Percentiles rank a stretch among this genome's conserved stretches.
Conservation (phyloP, 2,113 vertebrate genomes). For the Amphiprion ocellaris region DNA sequence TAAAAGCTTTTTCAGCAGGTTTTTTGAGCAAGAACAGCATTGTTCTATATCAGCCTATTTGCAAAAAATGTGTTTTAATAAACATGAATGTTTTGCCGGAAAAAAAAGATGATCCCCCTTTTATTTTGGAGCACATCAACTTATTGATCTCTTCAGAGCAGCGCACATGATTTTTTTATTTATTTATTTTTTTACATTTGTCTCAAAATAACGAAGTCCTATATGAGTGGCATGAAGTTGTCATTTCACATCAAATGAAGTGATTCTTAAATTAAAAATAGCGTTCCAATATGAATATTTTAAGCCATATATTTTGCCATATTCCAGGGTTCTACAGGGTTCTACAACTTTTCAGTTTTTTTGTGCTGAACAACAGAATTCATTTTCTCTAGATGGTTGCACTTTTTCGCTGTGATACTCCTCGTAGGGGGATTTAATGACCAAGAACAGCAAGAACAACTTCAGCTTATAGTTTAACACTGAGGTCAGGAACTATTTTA, state of each 20-base stretch:
- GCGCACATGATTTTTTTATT: conserved; percentile 40
- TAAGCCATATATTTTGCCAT: background rate
- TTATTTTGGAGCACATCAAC: conserved; percentile 48
- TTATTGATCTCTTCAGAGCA: conserved; percentile 53
- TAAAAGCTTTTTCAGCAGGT: conserved; percentile 71
- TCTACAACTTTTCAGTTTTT: background rate
- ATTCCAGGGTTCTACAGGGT: too few species aligned
- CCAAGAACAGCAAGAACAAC: conserved; percentile 33
- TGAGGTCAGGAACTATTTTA: conserved; percentile 57
- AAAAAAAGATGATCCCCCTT: conserved; percentile 45
- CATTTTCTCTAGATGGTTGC: background rate
- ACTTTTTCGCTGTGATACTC: conserved; percentile 17
- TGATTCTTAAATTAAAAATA: conserved; percentile 9
- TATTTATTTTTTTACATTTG: conserved; percentile 17
- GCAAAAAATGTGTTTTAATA: conserved; percentile 68
- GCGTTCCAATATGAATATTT: conserved; percentile 1
- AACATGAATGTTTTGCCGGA: conserved; percentile 62
- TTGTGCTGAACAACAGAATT: background rate
- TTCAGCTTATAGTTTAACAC: conserved; percentile 56
- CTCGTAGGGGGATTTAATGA: conserved; percentile 43
- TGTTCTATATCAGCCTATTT: conserved; percentile 70
- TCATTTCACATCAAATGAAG: conserved; percentile 24
- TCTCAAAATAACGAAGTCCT: conserved; percentile 38
- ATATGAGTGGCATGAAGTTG: conserved; percentile 1
- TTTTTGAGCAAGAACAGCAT: conserved; percentile 69